These are phyloP conservation scores for Salpingus planirostris DNA, from an alignment of 2,888 invertebrate species.

Conservation along the genomic window DNA sequence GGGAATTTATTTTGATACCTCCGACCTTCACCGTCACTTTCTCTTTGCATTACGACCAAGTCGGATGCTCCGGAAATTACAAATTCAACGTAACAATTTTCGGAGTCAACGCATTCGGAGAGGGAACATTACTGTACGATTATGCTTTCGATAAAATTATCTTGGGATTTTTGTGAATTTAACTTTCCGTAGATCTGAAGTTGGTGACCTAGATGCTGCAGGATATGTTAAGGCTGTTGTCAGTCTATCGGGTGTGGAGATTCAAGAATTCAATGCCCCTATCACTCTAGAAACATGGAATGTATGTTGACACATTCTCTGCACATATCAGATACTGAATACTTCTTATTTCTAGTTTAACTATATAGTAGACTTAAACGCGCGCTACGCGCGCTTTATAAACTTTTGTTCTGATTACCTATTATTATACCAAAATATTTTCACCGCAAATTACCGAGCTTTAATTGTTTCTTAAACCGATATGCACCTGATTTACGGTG, in stretches of 20 bases:
- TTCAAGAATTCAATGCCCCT: slow-evolving; percentile 9
- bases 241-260: not conserved
- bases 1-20: slow-evolving; percentile 3
- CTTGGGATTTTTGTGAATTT: not conserved
- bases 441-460: too few relatives aligned
- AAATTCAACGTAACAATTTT: slow-evolving; percentile 4
- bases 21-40: slow-evolving; percentile 7
- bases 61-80: slow-evolving; percentile 3
- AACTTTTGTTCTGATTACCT: too few relatives aligned
- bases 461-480: too few relatives aligned
- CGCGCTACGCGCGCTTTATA: too few relatives aligned
- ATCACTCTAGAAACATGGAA: slow-evolving; percentile 2
- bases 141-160: too few relatives aligned
- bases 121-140: slow-evolving; percentile 2
- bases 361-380: too few relatives aligned
- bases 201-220: slow-evolving; percentile 1
- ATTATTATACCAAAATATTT: too few relatives aligned
- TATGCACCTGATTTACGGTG: too few relatives aligned
- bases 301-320: slow-evolving; percentile 2
- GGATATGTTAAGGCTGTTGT: slow-evolving; percentile 7
- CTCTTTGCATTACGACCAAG: slow-evolving; percentile 4
- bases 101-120: slow-evolving; percentile 2
- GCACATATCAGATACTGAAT: not conserved
- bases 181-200: slow-evolving; percentile 4
- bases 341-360: too few relatives aligned